A percentile compares a stretch with the other conserved stretches of the same genome.
These are phyloP conservation scores for Hydrozoanthus tunicans DNA, from an alignment of 64 coral and sea anemone species.

Conservation along the genomic window DNA sequence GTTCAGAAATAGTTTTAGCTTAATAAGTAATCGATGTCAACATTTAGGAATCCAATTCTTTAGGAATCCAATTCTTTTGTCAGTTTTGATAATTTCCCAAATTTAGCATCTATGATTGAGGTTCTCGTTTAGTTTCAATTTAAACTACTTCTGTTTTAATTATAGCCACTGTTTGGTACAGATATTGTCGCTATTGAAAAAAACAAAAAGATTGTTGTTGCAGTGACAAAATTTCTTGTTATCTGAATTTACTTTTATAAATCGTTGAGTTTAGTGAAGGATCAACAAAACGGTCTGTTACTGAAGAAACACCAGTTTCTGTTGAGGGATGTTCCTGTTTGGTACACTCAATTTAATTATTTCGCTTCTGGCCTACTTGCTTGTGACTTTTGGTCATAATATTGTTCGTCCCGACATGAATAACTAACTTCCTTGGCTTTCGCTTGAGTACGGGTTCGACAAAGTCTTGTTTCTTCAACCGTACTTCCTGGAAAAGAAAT, in stretches of 20 bases:
- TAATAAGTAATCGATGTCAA: neutral
- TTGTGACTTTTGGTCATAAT: neutral
- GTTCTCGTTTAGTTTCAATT: neutral
- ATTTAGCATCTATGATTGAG: neutral
- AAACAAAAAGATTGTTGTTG: no score
- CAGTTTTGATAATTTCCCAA: neutral
- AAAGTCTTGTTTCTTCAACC: neutral
- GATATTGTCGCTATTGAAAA: neutral
- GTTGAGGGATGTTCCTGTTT: neutral
- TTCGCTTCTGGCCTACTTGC: neutral
- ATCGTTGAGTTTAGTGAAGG: neutral
- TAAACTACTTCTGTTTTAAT: neutral
- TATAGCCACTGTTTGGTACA: neutral
- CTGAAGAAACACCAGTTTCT: neutral
- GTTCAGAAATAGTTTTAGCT: conserved; percentile 14
- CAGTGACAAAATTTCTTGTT: neutral
- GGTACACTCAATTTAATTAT: neutral
- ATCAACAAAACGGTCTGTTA: neutral
- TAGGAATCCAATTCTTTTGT: neutral
- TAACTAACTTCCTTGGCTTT: neutral
- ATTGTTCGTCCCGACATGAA: neutral
- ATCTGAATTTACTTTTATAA: neutral
- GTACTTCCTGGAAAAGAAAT: neutral
- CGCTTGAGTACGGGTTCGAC: neutral
- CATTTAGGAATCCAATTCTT: conserved; percentile 13